Conservation (phyloP, 2,113 vertebrate genomes). For the Phylloscopus whistleri region DNA sequence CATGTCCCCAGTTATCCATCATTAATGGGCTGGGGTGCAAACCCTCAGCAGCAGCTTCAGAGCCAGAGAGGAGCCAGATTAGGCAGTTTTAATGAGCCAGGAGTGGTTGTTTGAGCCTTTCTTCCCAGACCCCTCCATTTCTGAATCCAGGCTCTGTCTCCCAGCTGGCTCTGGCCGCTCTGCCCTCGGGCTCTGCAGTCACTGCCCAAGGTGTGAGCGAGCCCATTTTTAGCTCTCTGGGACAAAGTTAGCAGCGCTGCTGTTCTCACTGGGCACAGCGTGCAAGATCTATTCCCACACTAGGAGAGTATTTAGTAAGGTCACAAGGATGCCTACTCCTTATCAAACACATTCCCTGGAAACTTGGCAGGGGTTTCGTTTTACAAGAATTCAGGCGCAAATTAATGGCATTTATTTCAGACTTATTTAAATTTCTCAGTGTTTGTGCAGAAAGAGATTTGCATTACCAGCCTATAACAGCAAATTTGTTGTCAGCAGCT, state of each 20-base stretch:
- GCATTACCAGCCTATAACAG: background rate
- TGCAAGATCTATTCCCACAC: constrained; percentile 68
- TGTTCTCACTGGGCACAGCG: constrained; percentile 58
- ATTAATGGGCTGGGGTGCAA: background rate
- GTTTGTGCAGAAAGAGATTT: background rate
- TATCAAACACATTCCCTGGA: constrained; percentile 82
- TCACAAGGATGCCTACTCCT: constrained; percentile 69
- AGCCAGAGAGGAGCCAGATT: background rate
- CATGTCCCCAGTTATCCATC: background rate
- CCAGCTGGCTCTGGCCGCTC: background rate
- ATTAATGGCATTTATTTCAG: background rate
- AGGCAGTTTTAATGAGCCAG: background rate
- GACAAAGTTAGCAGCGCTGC: constrained; percentile 56
- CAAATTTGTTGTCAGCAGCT: background rate
- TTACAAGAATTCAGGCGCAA: constrained; percentile 7
- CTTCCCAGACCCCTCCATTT: background rate
- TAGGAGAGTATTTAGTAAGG: constrained; percentile 63
- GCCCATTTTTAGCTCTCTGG: constrained; percentile 63
- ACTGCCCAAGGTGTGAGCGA: constrained; percentile 40
- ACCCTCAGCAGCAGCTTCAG: background rate
- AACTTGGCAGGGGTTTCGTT: constrained; percentile 73
- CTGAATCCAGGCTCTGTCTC: background rate
- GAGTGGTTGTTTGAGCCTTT: background rate
- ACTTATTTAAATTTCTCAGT: background rate
- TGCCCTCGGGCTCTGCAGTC: background rate